A percentile compares a stretch with the other conserved stretches of the same genome.
Evolutionary conservation across 2,797 vertebrate species (phyloP).

Genomic region (Lepus oiostolus): DNA sequence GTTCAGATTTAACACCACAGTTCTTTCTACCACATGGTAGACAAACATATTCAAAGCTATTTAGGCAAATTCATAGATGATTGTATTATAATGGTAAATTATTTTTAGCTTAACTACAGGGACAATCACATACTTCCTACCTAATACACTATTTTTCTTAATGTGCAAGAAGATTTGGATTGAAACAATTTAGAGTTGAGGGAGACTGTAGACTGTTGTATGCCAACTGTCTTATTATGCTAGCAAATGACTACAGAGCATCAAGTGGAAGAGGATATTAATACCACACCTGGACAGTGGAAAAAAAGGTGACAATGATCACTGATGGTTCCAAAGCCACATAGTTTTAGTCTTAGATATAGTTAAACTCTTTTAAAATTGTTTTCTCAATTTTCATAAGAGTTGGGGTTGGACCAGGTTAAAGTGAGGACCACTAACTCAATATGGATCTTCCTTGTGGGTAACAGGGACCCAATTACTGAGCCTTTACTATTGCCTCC

Average conservation of each 20-base stretch:
- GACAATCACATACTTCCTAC: neutral
- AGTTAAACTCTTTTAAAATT: neutral
- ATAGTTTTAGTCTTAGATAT: neutral
- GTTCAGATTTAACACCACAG: neutral
- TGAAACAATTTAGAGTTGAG: constrained; percentile 17
- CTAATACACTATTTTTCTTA: neutral
- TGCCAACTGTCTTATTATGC: neutral
- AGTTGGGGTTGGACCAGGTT: too few species aligned
- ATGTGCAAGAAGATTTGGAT: neutral
- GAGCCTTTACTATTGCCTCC: too few species aligned
- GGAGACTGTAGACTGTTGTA: neutral
- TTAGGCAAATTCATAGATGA: neutral
- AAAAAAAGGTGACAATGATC: neutral
- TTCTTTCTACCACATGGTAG: neutral
- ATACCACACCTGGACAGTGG: neutral
- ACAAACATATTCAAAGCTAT: neutral
- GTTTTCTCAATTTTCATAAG: too few species aligned
- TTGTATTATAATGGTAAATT: neutral
- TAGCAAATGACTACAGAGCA: neutral
- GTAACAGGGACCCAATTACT: too few species aligned
- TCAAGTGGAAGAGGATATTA: neutral
- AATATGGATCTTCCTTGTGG: too few species aligned
- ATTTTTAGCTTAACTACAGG: constrained; percentile 14
- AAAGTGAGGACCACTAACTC: too few species aligned
- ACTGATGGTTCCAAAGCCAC: neutral